Base-by-base conservation (phyloP, 2,113 vertebrate species). In the Lepus timidus region DNA sequence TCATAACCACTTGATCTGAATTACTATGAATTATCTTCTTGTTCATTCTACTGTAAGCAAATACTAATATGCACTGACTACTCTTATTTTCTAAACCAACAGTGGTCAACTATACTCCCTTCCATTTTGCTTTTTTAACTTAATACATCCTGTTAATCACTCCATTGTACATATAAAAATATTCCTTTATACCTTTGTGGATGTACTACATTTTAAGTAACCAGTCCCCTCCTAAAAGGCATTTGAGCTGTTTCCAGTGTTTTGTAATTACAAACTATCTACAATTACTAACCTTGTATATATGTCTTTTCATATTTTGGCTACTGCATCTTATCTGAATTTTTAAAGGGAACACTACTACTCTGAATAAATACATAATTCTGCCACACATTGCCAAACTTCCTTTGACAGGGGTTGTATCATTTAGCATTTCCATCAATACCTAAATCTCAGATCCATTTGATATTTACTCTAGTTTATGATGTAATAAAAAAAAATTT, bases 391-490 rank as follows among this genome's bases (percentile, higher is more conserved):
- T 17, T 51, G 65, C 13, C 86, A 93, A 74, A 61, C 80, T 82
- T 93, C 51, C 68, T 75, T 70, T 92, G 67, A 89, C 16, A 2
- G 12, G 16, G 6, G 12, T 39, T 79, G 10, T 81, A 85, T 44
- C 31, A 85, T 62, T 92, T 89, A 96, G 61, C 51, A 62, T 81
- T 85, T 85, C 74, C 9, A 64, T 82, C 20, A 62, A 39, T 19
- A 90, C 36, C 76, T 80, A 92, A 80, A 80, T 75, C 51, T 80
- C 61, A 90, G 49, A 88, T 84, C 22, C 61, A 39, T 73, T n/a
- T 83, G 74, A 39, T 64, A 88, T 75, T 93, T 95, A 93, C 22
- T 29, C 49, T 93, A 22, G 5, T 51, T 90, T 84, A 76, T 75
- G 49, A 93, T 12, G 7, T 65, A 90, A 94, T n/a, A 52, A 79